Base-by-base conservation (phyloP, 2,113 vertebrate genomes). In the Corydoras maculifer region DNA sequence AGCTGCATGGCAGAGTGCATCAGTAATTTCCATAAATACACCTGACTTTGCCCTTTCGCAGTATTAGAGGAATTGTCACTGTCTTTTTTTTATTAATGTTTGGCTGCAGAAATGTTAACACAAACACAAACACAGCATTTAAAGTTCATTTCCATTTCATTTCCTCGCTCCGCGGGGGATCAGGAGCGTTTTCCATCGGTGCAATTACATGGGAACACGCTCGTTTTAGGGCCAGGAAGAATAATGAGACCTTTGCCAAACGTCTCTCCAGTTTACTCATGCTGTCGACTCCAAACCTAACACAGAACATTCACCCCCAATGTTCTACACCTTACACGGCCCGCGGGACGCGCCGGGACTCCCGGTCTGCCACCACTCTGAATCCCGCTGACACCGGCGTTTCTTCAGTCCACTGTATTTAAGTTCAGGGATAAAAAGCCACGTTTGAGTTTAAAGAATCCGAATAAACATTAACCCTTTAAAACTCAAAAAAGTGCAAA, bases 1-100 rank as follows among this genome's bases (percentile, higher is more conserved):
- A 69, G 66, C 69, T 6, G 65, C 57, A 31, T 68, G 67, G 65
- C 73, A 73, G 64, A 75, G 69, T 72, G 65, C 65, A 62, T 64
- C 25, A 59, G 67, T 75, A 72, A 75, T 78, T 73, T 72, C 65
- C 58, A 67, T 78, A 72, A 73, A 78, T 75, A 75, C 67, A 69
- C 69, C 77, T 78, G 77, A 78, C 77, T 65, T 31, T 75, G 77
- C 60, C 65, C 69, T 75, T 78, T 78, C 69, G 15, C 5, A 69
- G 69, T 58, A 73, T 65, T 66, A 63, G 51, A 13, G 32, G 65
- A 68, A 62, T 65, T 65, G 58, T 75, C 63, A 58, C 64, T 72
- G 50, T 67, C 63, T 60, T 59, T 74, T 58, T 68, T 53, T 68
- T 10, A 68, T 60, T 71, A 70, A 31, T 68, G 67, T 58, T 62